phyloP scores from a whole-genome alignment of 2,797 vertebrate species.

The Phalloptychus januarius region DNA sequence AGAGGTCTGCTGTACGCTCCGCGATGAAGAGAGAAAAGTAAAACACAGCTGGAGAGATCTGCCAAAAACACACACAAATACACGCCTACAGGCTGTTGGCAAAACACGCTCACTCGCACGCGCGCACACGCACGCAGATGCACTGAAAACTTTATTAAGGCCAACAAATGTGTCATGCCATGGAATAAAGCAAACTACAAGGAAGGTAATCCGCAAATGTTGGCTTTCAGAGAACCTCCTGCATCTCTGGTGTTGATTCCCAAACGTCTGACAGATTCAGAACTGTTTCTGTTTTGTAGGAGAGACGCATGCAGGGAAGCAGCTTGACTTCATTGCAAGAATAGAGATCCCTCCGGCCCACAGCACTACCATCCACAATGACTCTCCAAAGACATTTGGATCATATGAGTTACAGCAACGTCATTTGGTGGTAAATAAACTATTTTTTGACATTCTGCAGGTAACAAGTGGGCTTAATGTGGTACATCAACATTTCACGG shows the following conservation, averaged over 20 bases:
- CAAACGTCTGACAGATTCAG: not conserved
- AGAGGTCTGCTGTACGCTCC: constrained; percentile 77
- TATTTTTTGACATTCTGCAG: not conserved
- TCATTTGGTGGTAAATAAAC: no score
- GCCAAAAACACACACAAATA: constrained; percentile 33
- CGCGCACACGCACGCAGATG: constrained; percentile 10
- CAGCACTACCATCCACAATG: not conserved
- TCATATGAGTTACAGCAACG: not conserved
- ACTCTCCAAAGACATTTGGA: not conserved
- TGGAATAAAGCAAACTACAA: not conserved
- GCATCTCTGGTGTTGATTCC: constrained; percentile 10
- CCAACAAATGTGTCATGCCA: constrained; percentile 29
- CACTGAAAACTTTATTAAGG: constrained; percentile 17
- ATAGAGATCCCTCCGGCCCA: not conserved
- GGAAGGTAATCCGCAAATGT: constrained; percentile 20
- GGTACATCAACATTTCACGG: not conserved
- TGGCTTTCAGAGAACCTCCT: constrained; percentile 20
- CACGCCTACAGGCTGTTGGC: constrained; percentile 29
- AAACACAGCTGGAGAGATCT: constrained; percentile 56
- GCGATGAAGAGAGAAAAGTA: constrained; percentile 43
- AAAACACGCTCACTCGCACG: constrained; percentile 34
- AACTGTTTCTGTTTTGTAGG: not conserved
- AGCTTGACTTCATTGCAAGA: not conserved
- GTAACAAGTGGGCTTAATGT: not conserved
- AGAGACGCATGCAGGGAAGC: not conserved